Evolutionary conservation across 2,797 vertebrate genomes (phyloP), one percentile per base, ranked within the genome.

Genomic region (Champsocephalus esox): DNA sequence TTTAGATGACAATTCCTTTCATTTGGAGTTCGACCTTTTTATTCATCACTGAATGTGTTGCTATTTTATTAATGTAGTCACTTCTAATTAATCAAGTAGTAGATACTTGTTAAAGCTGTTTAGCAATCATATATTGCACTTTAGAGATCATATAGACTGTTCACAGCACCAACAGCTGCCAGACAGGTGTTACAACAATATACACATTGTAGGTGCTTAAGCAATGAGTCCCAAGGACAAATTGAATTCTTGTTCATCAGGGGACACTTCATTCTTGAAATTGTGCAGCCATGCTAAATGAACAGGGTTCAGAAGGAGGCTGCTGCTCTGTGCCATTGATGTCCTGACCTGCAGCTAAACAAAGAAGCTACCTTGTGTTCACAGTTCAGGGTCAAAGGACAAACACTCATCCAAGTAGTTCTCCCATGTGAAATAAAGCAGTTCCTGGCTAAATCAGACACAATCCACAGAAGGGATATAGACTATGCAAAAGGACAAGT

Each of bases 371-470:
- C 32, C 32, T 8, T 17, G 9, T 2, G 11, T 34, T 5, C 32
- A 63, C 11, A 54, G 2, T 34, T 66, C 48, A 45, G 58, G 68
- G 58, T 82, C 51, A 81, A 69, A 72, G 69, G 50, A 9, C 46
- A 34, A 12, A 55, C 16, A 32, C 32, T 17, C 12, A 49, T 41
- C 14, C 7, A 21, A 9, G 17, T 2, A 24, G 0, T 0, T 4
- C 3, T 19, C 4, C 2, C n/a, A 13, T 12, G 16, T 12, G 16
- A 57, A 38, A n/a, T 14, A 3, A 46, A 32, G 4, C 13, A 41
- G 4, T 34, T 34, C 32, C 5, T 62, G 3, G 16, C 4, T 43
- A 28, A 32, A 50, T 9, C 34, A 38, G 34, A 13, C 2, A 5
- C 0, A 1, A 2, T 6, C 13, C 21, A 57, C 1, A 28, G 17